Percentiles rank a stretch among this genome's conserved stretches.
Conservation (phyloP, 2,888 invertebrate species). For the Hanleya hanleyi region DNA sequence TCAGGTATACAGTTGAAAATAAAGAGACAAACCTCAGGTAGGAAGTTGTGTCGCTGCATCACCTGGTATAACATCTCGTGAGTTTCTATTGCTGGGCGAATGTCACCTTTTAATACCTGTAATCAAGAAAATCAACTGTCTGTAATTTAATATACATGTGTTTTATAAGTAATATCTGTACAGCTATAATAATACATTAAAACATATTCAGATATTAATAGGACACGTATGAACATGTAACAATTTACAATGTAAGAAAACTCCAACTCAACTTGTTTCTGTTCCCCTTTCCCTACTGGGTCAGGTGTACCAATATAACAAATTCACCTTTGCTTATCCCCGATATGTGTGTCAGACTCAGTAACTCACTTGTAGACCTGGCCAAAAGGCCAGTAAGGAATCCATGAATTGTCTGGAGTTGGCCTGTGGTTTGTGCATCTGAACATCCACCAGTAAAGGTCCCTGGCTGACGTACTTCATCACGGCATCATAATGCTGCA, state of each 20-base stretch:
- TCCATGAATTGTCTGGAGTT: slow-evolving; percentile 98
- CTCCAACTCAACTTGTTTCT: no score
- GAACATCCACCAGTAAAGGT: slow-evolving; percentile 94
- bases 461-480: slow-evolving; percentile 98
- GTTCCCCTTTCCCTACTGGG: no score
- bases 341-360: background rate
- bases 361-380: slow-evolving; percentile 87
- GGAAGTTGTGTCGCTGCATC: slow-evolving; percentile 96
- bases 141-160: no score
- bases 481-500: slow-evolving; percentile 92
- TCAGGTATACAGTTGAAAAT: no score
- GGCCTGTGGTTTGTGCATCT: slow-evolving; percentile 95
- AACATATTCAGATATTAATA: no score
- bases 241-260: no score
- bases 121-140: slow-evolving; percentile 9
- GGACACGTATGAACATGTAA: no score
- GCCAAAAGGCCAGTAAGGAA: slow-evolving; percentile 97
- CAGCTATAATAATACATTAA: no score
- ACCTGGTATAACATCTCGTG: slow-evolving; percentile 99
- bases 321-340: no score
- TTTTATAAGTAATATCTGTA: no score
- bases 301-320: no score
- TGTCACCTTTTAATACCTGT: slow-evolving; percentile 87
- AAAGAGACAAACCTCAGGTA: slow-evolving; percentile 89
- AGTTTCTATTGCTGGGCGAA: slow-evolving; percentile 98